Conservation (phyloP, 2,797 vertebrate species). For the Dendrocincla tyrannina region DNA sequence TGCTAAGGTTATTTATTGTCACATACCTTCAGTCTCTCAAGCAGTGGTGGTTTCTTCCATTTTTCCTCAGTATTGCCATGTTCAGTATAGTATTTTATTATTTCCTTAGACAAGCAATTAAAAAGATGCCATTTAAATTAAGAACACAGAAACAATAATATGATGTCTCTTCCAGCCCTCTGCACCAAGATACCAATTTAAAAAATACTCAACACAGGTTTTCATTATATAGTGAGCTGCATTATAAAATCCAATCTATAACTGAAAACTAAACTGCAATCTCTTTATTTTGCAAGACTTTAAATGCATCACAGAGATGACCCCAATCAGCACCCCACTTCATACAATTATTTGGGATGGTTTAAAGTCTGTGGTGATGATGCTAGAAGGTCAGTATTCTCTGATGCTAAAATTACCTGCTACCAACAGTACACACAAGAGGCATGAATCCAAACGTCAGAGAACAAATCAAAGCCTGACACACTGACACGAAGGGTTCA, state of each 20-base stretch:
- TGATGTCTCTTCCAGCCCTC: neutral
- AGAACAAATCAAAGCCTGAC: neutral
- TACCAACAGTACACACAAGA: neutral
- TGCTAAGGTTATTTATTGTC: neutral
- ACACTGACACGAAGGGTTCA: neutral
- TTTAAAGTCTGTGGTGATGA: neutral
- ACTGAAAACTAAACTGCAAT: neutral
- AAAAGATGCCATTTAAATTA: neutral
- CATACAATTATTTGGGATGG: neutral
- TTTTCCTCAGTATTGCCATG: slow-evolving; percentile 76
- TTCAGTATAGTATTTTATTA: slow-evolving; percentile 82
- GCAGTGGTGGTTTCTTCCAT: slow-evolving; percentile 85
- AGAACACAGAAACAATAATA: neutral
- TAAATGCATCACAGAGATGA: neutral
- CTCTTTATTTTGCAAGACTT: neutral
- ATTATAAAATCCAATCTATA: neutral
- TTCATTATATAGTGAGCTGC: neutral
- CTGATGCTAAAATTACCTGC: neutral
- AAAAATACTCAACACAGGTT: neutral
- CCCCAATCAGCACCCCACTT: neutral
- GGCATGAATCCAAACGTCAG: neutral
- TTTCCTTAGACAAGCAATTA: slow-evolving; percentile 78
- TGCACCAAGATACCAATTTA: neutral
- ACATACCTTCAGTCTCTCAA: slow-evolving; percentile 88
- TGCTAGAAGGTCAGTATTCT: neutral